Base-by-base conservation (phyloP, 2,113 vertebrate genomes). In the Zosterops pallidus region DNA sequence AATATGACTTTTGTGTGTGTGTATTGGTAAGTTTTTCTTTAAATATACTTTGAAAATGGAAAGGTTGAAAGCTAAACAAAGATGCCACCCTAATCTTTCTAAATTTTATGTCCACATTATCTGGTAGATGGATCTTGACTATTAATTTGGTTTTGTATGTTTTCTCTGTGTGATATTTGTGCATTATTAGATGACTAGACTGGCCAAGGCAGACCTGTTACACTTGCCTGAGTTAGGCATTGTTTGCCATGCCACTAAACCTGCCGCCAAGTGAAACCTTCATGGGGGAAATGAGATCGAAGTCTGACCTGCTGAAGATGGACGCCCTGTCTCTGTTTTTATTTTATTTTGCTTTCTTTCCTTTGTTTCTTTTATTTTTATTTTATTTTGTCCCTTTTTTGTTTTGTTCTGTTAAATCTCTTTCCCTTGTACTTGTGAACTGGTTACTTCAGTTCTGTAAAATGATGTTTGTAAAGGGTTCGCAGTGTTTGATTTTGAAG, bases 161-260 rank as follows among this genome's bases (percentile, higher is more conserved):
- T 99, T 99, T 99, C 98, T 99, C 99, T 99, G 99, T 99, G 99
- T 99, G 99, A 99, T 99, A 99, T 99, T 98, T 99, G 99, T 99
- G 99, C 99, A 99, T 99, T 98, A 99, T 99, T 99, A 99, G 99
- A 99, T 99, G 99, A 99, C 99, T 99, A 99, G 99, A 99, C 98
- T 99, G 99, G 99, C 99, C 99, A 99, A 99, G 99, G 98, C 99
- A 98, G 99, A 99, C 99, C 99, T 99, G 99, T 99, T 99, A 99
- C 99, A 99, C 98, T 99, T 99, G 99, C 99, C 99, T 99, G 99
- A 99, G 98, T 99, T 99, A 99, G 99, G 99, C 99, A 99, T 99
- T 99, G 99, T 99, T 99, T 99, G 99, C 99, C 99, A 99, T 99
- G 98, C 99, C 99, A 99, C 99, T 99, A 99, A 99, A 98, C 98